Conservation (phyloP, 1,140 invertebrate genomes). For the Matsumurasca onukii region DNA sequence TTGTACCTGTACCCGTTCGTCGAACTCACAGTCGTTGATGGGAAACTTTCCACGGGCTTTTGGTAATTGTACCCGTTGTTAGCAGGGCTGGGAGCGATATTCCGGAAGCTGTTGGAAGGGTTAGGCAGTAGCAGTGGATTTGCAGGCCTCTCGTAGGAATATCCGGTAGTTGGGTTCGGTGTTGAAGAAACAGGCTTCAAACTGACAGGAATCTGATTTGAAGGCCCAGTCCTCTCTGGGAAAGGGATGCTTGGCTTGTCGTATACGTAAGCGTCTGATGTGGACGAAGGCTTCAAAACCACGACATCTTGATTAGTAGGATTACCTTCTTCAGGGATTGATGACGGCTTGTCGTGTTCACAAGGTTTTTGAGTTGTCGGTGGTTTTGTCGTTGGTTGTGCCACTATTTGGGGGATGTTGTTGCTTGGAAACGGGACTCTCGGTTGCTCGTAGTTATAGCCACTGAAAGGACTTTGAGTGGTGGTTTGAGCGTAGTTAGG, state of each 20-base stretch:
- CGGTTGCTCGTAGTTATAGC: slow-evolving; percentile 9
- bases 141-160: slow-evolving; percentile 1
- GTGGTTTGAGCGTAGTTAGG: background rate
- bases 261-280: slow-evolving; percentile 11
- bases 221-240: background rate
- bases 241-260: slow-evolving; percentile 8
- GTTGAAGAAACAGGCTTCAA: background rate
- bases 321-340: background rate
- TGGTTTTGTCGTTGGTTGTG: background rate
- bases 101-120: background rate
- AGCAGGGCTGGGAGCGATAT: background rate
- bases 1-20: background rate
- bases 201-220: background rate
- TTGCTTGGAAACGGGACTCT: slow-evolving; percentile 10
- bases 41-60: background rate
- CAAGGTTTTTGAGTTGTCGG: background rate
- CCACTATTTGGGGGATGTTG: slow-evolving; percentile 12
- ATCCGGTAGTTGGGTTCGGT: background rate
- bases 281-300: background rate
- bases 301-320: background rate
- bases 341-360: slow-evolving; percentile 2
- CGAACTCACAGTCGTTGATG: background rate
- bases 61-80: slow-evolving; percentile 14
- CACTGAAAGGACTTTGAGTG: background rate
- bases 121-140: background rate